phyloP scores from a whole-genome alignment of 2,888 invertebrate species.

The Andricus quercusramuli region DNA sequence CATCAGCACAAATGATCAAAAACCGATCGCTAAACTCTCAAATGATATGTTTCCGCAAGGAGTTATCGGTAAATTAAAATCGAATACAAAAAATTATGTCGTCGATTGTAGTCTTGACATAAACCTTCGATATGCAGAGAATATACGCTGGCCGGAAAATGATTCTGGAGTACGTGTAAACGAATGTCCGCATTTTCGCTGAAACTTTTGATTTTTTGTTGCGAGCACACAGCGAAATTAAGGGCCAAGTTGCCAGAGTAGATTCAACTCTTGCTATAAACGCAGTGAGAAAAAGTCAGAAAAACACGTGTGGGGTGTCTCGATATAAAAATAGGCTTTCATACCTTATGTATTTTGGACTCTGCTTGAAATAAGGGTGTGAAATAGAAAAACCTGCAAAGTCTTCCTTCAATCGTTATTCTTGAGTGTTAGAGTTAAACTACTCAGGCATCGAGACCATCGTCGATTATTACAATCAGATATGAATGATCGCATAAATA shows the following conservation, averaged over 20 bases:
- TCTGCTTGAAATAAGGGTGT: slow-evolving; percentile 48
- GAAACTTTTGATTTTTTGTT: slow-evolving; percentile 30
- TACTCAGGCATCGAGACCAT: slow-evolving; percentile 56
- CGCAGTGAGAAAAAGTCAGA: slow-evolving; percentile 14
- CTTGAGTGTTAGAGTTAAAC: slow-evolving; percentile 52
- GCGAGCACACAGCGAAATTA: slow-evolving; percentile 13
- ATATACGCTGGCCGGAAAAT: slow-evolving; percentile 59
- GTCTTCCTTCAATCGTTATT: slow-evolving; percentile 1
- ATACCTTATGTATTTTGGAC: slow-evolving; percentile 57
- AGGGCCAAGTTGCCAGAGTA: slow-evolving; percentile 46
- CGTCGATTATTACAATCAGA: slow-evolving; percentile 54
- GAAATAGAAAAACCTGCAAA: slow-evolving; percentile 17
- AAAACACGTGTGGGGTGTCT: slow-evolving; percentile 46
- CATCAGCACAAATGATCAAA: slow-evolving; percentile 6
- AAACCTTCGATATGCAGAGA: slow-evolving; percentile 41
- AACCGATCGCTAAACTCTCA: slow-evolving; percentile 14
- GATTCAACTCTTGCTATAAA: slow-evolving; percentile 41
- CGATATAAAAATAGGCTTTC: slow-evolving; percentile 61
- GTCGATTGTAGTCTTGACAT: neutral
- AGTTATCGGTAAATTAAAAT: slow-evolving; percentile 15
- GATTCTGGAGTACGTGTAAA: slow-evolving; percentile 36
- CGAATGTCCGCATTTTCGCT: slow-evolving; percentile 27
- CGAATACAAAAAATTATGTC: slow-evolving; percentile 19
- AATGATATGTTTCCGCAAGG: slow-evolving; percentile 25
- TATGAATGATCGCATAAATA: slow-evolving; percentile 56